These are phyloP conservation scores for Gymnogyps californianus DNA, from an alignment of 2,113 vertebrate species.

Conservation along the genomic window DNA sequence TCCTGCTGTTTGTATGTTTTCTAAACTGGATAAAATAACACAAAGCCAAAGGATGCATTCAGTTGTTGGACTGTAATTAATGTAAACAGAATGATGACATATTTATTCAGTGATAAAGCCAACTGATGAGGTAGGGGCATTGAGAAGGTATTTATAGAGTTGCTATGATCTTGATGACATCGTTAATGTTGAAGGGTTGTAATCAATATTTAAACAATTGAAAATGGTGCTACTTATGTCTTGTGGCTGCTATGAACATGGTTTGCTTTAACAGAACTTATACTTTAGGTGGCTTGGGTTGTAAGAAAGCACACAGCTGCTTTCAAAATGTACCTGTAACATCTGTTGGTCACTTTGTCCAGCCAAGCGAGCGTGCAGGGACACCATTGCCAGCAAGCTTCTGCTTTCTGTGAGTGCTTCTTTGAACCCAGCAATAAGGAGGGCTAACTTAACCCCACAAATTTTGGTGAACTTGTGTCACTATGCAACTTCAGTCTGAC, in stretches of 20 bases:
- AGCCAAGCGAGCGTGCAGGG: not conserved
- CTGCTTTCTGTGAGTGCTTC: not conserved
- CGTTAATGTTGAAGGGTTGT: not conserved
- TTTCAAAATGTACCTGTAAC: not conserved
- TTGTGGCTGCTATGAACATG: not conserved
- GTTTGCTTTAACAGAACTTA: not conserved
- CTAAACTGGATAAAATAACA: not conserved
- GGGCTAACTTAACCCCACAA: not conserved
- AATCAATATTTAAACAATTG: not conserved
- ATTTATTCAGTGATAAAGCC: not conserved
- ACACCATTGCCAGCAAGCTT: not conserved
- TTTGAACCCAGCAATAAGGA: not conserved
- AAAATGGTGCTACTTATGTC: not conserved
- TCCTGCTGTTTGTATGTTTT: not conserved
- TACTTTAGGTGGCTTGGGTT: not conserved
- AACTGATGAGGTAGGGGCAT: not conserved
- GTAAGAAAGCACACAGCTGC: not conserved
- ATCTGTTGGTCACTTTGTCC: not conserved
- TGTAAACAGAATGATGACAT: fast-evolving
- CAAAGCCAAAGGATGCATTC: not conserved
- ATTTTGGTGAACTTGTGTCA: not conserved
- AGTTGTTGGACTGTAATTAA: not conserved
- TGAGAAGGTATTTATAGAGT: not conserved
- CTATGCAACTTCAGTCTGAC: fast-evolving
- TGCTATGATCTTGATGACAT: not conserved